Base-by-base conservation (phyloP, 2,888 invertebrate genomes). In the Salticus scenicus region DNA sequence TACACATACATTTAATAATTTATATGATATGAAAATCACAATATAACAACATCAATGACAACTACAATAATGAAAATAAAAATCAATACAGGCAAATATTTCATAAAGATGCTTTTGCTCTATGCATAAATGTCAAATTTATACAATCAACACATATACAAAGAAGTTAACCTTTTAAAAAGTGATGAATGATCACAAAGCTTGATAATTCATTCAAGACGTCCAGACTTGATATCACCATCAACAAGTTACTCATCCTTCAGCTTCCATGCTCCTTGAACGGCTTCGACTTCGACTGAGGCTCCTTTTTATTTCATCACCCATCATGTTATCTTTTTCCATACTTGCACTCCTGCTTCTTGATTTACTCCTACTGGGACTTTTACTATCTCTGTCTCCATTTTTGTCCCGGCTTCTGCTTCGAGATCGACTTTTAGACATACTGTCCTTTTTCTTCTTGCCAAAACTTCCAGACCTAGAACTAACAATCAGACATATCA, bases 101-200 rank as follows among this genome's bases (percentile, higher is more conserved):
- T 28, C 12, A 10, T 4, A 24, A 12, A 64, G 10, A 64, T 64
- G 7, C 57, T 28, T 66, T 30, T n/a, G 17, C 30, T 66, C 30
- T 30, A 71, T 64, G 37, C 66, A 76, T 69, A 76, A 76, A 72
- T 31, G 30, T 31, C 17, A 31, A 57, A 57, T 57, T 47, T 24
- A 82, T 27, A n/a, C n/a, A n/a, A n/a, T n/a, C n/a, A 57, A 70
- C 47, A 64, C 74, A 85, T 69, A 79, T 63, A 79, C 64, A 77
- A 78, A 85, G 72, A 79, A 74, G 66, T 74, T 75, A 85, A 85
- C 85, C 85, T 85, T 85, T 84, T 67, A 78, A 84, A 77, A 84
- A 77, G 51, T 31, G 31, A 57, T 73, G 83, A 41, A 33, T 51
- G 17, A 17, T 33, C 1, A 66, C 14, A 14, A 28, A n/a, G 66